phyloP scores from a whole-genome alignment of 2,113 vertebrate genomes.

The Phainopepla nitens region DNA sequence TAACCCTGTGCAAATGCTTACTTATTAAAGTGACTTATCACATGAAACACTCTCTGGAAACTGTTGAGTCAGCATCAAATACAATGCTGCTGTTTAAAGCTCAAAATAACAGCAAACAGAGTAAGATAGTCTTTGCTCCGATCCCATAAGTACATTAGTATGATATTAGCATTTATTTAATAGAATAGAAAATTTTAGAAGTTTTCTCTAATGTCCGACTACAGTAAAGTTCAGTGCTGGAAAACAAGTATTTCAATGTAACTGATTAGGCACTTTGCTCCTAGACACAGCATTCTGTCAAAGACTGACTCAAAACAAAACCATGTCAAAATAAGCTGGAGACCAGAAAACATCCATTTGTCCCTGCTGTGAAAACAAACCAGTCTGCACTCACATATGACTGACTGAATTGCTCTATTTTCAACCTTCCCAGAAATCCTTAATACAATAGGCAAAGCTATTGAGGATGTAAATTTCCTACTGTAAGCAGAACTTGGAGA shows the following conservation, averaged over 20 bases:
- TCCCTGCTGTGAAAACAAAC: slow-evolving; percentile 40
- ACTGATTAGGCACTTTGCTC: not conserved
- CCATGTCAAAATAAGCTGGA: slow-evolving; percentile 15
- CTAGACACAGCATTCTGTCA: slow-evolving; percentile 16
- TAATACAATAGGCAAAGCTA: not conserved
- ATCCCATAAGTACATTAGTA: not conserved
- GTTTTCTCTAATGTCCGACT: not conserved
- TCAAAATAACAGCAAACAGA: not conserved
- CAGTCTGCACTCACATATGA: not conserved
- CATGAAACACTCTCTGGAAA: not conserved
- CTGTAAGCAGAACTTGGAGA: not conserved
- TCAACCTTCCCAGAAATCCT: not conserved
- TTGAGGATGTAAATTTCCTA: not conserved
- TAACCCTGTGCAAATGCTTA: not conserved
- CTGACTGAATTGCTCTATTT: not conserved
- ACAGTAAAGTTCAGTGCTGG: not conserved
- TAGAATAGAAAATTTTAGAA: not conserved
- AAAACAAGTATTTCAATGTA: not conserved
- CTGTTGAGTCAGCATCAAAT: not conserved
- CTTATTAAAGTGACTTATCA: not conserved
- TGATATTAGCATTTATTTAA: not conserved
- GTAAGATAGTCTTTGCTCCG: not conserved
- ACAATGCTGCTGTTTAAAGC: not conserved
- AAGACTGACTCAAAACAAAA: slow-evolving; percentile 38
- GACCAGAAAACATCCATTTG: slow-evolving; percentile 36